Base-by-base conservation (phyloP, 2,113 vertebrate species). In the Cichladusa arquata region DNA sequence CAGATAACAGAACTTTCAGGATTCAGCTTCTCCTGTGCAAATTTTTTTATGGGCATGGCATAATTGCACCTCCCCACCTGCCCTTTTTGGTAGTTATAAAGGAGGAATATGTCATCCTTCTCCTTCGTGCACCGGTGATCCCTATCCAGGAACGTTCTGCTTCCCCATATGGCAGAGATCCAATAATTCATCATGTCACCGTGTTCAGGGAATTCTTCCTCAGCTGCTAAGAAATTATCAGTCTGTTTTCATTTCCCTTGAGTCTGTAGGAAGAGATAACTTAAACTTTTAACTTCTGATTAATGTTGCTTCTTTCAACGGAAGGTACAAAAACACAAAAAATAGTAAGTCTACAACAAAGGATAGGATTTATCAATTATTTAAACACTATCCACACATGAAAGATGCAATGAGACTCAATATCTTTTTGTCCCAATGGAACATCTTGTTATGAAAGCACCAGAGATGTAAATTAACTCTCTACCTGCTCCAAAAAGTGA, bases 281-380 rank as follows among this genome's bases (percentile, higher is more conserved):
- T 95, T 89, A 82, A 92, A 92, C 45, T 62, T 84, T 82, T 85
- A 94, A 92, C 72, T 81, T 93, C 81, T 79, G 69, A 92, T 85
- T 91, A 86, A 93, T 91, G 66, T 48, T 40, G 70, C 28, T 74
- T 90, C 47, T 33, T 95, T 85, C 40, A 56, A 40, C 2, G 0
- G 31, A 86, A 89, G 36, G 62, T 58, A 88, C 15, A 92, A 74
- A 73, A 62, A 3, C 11, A 73, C 10, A 14, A 77, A 80, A 88
- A 92, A 77, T 47, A 81, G 19, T 34, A 81, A 89, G 48, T 56
- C 51, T 79, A 62, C 38, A 64, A 51, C 74, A 95, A 93, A 79
- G 69, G 50, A 64, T 23, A 33, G 71, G 42, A 40, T 51, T 73
- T 78, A 86, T 88, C 53, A 80, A 93, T 95, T 94, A 83, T 85